Percentiles rank a stretch among this genome's conserved stretches.
Conservation (phyloP, 2,797 vertebrate species). For the Emydoidea blandingii region DNA sequence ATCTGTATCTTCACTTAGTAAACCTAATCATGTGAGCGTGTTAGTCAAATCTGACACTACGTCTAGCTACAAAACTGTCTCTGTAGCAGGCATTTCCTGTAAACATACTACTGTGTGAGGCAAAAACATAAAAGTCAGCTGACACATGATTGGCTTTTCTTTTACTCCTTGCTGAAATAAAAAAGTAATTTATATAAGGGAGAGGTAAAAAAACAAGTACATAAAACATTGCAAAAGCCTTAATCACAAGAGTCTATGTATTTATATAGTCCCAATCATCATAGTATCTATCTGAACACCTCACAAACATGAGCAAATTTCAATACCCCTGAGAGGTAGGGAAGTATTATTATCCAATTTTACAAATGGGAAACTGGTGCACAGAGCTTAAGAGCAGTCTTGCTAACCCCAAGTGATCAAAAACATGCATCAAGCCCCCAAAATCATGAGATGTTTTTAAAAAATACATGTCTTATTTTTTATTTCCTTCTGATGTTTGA, state of each 20-base stretch:
- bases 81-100: constrained; percentile 75
- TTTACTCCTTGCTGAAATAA: constrained; percentile 1
- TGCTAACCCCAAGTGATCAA: background rate
- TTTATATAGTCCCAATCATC: background rate
- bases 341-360: background rate
- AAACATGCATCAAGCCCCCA: background rate
- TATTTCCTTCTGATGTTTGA: background rate
- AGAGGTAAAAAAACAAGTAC: background rate
- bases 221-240: background rate
- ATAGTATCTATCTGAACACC: background rate
- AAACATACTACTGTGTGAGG: constrained; percentile 43
- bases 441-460: background rate
- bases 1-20: constrained; percentile 53
- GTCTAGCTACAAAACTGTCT: constrained; percentile 53
- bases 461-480: background rate
- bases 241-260: background rate
- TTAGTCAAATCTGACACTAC: constrained; percentile 33
- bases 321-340: background rate
- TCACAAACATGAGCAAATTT: background rate
- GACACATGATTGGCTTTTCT: constrained; percentile 30
- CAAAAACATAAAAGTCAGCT: constrained; percentile 44
- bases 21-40: constrained; percentile 59
- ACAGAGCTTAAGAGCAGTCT: background rate
- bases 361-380: background rate
- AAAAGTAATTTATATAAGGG: constrained; percentile 13